Evolutionary conservation across 2,888 invertebrate species (phyloP), one percentile per base, ranked within the genome.

Genomic region (Gari tellinella): DNA sequence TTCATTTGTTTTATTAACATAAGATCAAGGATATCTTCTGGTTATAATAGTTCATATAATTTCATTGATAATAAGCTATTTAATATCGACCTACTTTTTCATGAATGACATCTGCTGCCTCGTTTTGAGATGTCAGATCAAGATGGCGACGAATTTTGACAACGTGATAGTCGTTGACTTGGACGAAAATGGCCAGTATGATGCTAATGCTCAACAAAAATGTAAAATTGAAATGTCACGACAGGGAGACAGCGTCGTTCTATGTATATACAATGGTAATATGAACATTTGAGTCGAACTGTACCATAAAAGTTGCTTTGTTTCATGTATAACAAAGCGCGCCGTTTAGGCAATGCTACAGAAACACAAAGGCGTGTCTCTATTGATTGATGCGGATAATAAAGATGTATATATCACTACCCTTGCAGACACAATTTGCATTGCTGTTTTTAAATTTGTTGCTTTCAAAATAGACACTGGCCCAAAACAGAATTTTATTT

Each of bases 121-220:
- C 79, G 62, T 46, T 79, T 75, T 68, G 55, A 66, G 37, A 70
- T 37, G 51, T 37, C 56, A 63, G 64, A 61, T 15, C 90, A 92
- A 78, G 88, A 91, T 90, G 90, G 90, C 90, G 88, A 88, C 88
- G 56, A 82, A 83, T 69, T 90, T 88, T 83, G 90, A 90, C 88
- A 90, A 90, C 88, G 91, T 91, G 89, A 86, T 84, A 51, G 82
- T 90, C 53, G 80, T 86, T 64, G 80, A 85, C 52, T 82, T 88
- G 31, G 77, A 82, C 37, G 90, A 90, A 78, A 86, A 89, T 80
- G 89, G 88, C 40, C 84, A 88, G 66, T 83, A 88, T 46, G 66
- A 85, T 57, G 73, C 73, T 57, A 58, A 79, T 25, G 78, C 75
- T 10, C 84, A 86, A 46, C 70, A 74, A 40, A 80, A 82, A 41